These are phyloP conservation scores for Xanthia icteritia DNA, from an alignment of 2,888 invertebrate species.

Conservation along the genomic window DNA sequence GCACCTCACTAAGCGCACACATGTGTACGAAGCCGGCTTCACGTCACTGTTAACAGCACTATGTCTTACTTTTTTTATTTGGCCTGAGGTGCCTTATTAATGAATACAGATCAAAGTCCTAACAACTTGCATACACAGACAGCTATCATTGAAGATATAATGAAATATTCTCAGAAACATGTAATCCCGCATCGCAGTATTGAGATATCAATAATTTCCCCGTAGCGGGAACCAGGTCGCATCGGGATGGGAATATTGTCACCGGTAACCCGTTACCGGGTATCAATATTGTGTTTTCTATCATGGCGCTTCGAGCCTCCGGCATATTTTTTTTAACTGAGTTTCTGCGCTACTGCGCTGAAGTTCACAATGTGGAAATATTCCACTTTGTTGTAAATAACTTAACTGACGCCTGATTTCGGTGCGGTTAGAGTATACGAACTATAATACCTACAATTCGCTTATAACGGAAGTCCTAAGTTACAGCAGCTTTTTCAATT, in stretches of 20 bases:
- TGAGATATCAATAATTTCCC: constrained; percentile 58
- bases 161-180: constrained; percentile 15
- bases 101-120: constrained; percentile 3
- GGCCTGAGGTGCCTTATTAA: constrained; percentile 1
- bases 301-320: constrained; percentile 27
- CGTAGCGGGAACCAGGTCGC: constrained; percentile 52
- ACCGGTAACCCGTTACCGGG: constrained; percentile 31
- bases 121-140: constrained; percentile 3
- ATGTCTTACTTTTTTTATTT: too few species aligned
- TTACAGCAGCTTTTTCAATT: background rate
- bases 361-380: constrained; percentile 22
- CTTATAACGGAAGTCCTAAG: background rate
- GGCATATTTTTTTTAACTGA: constrained; percentile 20
- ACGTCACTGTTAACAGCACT: too few species aligned
- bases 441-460: background rate
- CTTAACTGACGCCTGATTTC: background rate
- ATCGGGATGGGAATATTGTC: constrained; percentile 57
- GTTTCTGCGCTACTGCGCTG: constrained; percentile 11
- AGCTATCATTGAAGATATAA: constrained; percentile 10
- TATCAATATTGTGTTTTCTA: constrained; percentile 61
- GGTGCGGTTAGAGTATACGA: background rate
- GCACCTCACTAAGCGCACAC: too few species aligned
- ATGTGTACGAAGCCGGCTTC: too few species aligned
- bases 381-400: background rate
- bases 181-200: constrained; percentile 41